Conservation (phyloP, 2,888 invertebrate genomes). For the Tipula lateralis region DNA sequence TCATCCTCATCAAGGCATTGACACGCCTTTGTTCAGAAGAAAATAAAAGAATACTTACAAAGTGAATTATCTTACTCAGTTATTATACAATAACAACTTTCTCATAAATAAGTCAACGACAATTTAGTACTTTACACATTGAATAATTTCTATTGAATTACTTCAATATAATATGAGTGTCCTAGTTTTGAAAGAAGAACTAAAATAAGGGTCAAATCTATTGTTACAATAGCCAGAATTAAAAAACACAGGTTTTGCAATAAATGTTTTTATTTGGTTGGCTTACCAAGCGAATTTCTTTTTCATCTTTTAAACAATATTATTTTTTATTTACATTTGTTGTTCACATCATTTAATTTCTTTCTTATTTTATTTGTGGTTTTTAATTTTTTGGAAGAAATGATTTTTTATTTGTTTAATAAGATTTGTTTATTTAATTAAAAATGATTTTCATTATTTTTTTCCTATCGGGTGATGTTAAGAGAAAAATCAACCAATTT, state of each 20-base stretch:
- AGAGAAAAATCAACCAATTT: neutral
- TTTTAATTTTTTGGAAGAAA: constrained; percentile 15
- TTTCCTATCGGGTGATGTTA: neutral
- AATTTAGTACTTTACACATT: too few relatives aligned
- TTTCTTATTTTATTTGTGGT: neutral
- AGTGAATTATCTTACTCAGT: too few relatives aligned
- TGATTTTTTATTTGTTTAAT: constrained; percentile 2
- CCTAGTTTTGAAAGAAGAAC: too few relatives aligned
- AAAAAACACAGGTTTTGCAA: neutral
- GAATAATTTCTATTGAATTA: too few relatives aligned
- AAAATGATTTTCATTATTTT: neutral
- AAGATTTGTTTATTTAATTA: neutral
- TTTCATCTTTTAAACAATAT: neutral
- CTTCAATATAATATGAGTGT: too few relatives aligned
- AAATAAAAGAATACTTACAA: too few relatives aligned
- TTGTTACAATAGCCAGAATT: too few relatives aligned
- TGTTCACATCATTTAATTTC: constrained; percentile 7
- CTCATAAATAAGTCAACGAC: too few relatives aligned
- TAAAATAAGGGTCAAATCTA: too few relatives aligned
- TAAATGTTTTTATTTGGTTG: neutral
- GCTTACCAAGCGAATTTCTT: constrained; percentile 15
- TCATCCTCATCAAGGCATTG: too few relatives aligned
- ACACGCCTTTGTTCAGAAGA: too few relatives aligned
- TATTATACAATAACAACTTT: too few relatives aligned
- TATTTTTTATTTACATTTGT: constrained; percentile 7